phyloP scores from a whole-genome alignment of 2,888 invertebrate genomes.

The Parthenolecanium corni region DNA sequence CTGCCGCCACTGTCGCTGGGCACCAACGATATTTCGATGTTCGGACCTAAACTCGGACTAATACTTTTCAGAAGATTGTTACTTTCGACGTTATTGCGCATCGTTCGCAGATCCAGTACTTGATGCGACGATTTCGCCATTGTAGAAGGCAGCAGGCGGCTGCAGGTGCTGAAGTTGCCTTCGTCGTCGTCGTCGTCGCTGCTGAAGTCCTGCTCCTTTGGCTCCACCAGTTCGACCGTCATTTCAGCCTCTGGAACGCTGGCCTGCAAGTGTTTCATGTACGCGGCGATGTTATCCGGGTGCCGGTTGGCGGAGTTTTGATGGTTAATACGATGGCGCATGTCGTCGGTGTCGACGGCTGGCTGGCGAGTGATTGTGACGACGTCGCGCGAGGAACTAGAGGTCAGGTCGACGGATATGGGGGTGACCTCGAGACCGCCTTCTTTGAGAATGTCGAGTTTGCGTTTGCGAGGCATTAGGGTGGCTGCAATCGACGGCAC shows the following conservation, averaged over 20 bases:
- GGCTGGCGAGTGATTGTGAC: constrained; percentile 1
- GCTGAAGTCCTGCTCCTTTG: background rate
- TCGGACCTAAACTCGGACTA: constrained; percentile 15
- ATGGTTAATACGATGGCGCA: background rate
- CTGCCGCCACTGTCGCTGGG: background rate
- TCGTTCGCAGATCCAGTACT: constrained; percentile 17
- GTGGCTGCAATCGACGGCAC: constrained; percentile 26
- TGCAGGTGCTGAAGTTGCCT: constrained; percentile 3
- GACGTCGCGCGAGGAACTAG: background rate
- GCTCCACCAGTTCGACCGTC: constrained; percentile 7
- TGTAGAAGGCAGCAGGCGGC: too few species aligned
- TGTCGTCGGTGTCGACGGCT: constrained; percentile 1
- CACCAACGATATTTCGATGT: constrained; percentile 22
- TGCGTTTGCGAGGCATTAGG: constrained; percentile 5
- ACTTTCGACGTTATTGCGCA: background rate
- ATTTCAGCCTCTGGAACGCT: background rate
- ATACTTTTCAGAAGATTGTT: constrained; percentile 16
- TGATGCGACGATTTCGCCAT: background rate
- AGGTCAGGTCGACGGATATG: constrained; percentile 39
- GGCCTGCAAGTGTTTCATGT: background rate
- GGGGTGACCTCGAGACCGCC: constrained; percentile 65
- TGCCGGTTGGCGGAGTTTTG: constrained; percentile 11
- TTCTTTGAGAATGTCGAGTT: constrained; percentile 57
- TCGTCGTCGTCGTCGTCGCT: background rate
- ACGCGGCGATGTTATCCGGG: constrained; percentile 27